Base-by-base conservation (phyloP, 35 echinoderm and acorn worm genomes). In the Holothuria glaberrima region DNA sequence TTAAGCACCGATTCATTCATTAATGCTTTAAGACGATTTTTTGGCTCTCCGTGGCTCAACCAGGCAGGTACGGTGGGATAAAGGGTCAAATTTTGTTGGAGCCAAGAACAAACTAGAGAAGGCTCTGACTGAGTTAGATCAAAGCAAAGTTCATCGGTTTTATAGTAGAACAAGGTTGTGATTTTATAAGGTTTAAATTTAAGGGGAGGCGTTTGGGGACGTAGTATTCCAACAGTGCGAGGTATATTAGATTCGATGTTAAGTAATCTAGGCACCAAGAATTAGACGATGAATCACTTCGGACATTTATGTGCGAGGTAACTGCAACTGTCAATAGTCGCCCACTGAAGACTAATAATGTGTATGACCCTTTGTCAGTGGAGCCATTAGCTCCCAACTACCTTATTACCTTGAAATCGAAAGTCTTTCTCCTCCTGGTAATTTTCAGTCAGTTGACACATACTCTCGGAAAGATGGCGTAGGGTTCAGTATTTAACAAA, bases 341-440 rank as follows among this genome's bases (percentile, higher is more conserved):
- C 57, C 91, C 88, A 30, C 50, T 97, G 62, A 86, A 25, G 9
- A 82, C 24, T 90, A 63, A 28, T 58, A 82, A 70, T 29, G n/a
- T 94, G 1, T 90, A 93, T 74, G 88, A 97, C 52, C 85, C 88
- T 9, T 89, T 26, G 9, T 81, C 91, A 17, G 28, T 75, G 10
- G 75, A 66, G 31, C 92, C 94, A 62, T 54, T 97, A 6, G 91
- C 89, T 0, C 89, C 94, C n/a, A 97, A 97, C 33, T 88, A 97
- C 57, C 59, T 96, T 5, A 54, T 54, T 9, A 54, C 50, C 13
- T 54, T 54, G 13, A 54, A 54, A 54, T 22, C 83, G 0, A 89
- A 71, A n/a, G 62, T 92, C 27, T 30, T 97, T 9, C 86, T 20
- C 86, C 86, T 62, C 66, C 86, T 22, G 88, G 88, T 54, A 60